Evolutionary conservation across 2,797 vertebrate species (phyloP), one percentile per base, ranked within the genome.

Genomic region (Melopsittacus undulatus): DNA sequence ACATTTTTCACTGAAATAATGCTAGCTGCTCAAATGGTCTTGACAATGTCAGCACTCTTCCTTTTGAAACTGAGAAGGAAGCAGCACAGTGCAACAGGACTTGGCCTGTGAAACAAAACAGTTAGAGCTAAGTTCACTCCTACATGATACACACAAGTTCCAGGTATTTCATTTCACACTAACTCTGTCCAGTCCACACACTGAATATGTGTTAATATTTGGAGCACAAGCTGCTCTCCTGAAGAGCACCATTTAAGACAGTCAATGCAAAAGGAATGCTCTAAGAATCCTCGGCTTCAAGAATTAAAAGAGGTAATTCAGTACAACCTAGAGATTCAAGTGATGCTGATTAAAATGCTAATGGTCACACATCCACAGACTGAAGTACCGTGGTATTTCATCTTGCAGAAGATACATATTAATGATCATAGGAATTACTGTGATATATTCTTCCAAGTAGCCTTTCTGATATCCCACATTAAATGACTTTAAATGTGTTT

Each of bases 361-460:
- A 63, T 2, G 10, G 42, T 42, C 56, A 95, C n/a, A 57, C 15
- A 75, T 23, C 16, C 19, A 52, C 26, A 75, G 52, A 38, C 15
- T 56, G 9, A 79, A 77, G 5, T n/a, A 63, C 18, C 57, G 40
- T 20, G 11, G 18, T 40, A 64, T 20, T 70, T 76, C 12, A 20
- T 46, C n/a, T 66, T 36, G 24, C 0, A 0, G 54, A 88, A 79
- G 3, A 10, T 27, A 42, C 4, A 21, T 14, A 38, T 9, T 43
- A 69, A 83, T 32, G 13, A 78, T 24, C 12, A 1, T 3, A 56
- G 30, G 20, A 83, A 89, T 59, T 78, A 54, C 7, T 72, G 49
- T 57, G 30, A 66, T 61, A 45, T 90, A 7, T 42, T 85, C 59
- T 64, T 74, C 67, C 5, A 18, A 69, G 34, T 21, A 59, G 32